phyloP scores from a whole-genome alignment of 1,140 invertebrate species.

The Geopemphigus sp. region DNA sequence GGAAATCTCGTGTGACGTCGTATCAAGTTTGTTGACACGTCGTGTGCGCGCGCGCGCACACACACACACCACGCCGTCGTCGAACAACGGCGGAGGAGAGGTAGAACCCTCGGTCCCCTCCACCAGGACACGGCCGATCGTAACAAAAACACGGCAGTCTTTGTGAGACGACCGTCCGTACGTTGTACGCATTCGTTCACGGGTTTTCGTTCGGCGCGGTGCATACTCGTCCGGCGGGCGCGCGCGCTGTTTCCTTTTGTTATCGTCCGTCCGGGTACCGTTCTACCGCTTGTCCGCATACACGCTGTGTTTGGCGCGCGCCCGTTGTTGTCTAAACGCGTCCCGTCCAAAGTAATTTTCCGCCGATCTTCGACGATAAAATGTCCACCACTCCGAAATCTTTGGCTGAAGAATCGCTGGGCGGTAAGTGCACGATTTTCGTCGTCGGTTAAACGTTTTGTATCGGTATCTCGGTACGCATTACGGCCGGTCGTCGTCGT shows the following conservation, averaged over 20 bases:
- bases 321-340: no score
- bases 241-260: not conserved
- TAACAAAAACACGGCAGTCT: not conserved
- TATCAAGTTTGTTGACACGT: constrained; percentile 3
- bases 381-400: not conserved
- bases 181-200: not conserved
- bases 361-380: not conserved
- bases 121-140: not conserved
- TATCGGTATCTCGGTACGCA: no score
- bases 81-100: no score
- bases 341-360: no score
- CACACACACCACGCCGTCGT: no score
- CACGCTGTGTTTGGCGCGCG: no score
- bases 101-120: no score
- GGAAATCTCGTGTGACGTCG: no score
- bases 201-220: no score
- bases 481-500: no score
- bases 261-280: not conserved
- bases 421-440: not conserved
- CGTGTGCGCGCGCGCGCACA: not conserved
- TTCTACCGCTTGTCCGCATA: not conserved
- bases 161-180: no score
- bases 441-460: no score
- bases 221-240: not conserved
- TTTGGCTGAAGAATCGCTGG: not conserved